A percentile compares a stretch with the other conserved stretches of the same genome.
phyloP scores from a whole-genome alignment of 1,140 invertebrate species.

The Pseudobourletiella spinata region DNA sequence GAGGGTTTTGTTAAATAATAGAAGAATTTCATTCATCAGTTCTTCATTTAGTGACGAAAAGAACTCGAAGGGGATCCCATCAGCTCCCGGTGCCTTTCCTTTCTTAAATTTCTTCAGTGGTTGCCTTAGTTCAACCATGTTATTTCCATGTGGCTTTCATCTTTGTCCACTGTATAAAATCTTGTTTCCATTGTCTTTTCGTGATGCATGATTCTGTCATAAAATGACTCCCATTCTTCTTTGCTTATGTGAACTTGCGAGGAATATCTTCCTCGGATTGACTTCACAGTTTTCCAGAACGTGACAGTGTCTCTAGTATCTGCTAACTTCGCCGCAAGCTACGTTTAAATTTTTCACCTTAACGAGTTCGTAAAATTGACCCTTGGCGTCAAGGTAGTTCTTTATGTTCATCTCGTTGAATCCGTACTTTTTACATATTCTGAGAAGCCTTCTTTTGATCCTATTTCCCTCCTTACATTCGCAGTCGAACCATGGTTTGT shows the following conservation, averaged over 20 bases:
- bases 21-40: no score
- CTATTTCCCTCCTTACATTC: not conserved
- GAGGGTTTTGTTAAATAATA: slow-evolving; percentile 8
- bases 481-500: no score
- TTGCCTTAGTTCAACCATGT: not conserved
- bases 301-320: not conserved
- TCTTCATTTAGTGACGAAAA: not conserved
- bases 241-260: not conserved
- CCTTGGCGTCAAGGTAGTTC: not conserved
- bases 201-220: not conserved
- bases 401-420: not conserved
- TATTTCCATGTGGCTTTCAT: no score
- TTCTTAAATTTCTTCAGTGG: not conserved
- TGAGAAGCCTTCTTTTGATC: not conserved
- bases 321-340: not conserved
- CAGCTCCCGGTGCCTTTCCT: slow-evolving; percentile 26
- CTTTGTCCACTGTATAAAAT: no score
- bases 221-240: no score
- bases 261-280: not conserved
- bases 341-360: not conserved
- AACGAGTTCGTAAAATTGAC: not conserved
- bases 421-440: not conserved
- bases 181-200: not conserved
- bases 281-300: no score
- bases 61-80: slow-evolving; percentile 19